Percentiles rank a stretch among this genome's conserved stretches.
phyloP scores from a whole-genome alignment of 2,888 invertebrate species.

The Rhopalosiphum nymphaeae region DNA sequence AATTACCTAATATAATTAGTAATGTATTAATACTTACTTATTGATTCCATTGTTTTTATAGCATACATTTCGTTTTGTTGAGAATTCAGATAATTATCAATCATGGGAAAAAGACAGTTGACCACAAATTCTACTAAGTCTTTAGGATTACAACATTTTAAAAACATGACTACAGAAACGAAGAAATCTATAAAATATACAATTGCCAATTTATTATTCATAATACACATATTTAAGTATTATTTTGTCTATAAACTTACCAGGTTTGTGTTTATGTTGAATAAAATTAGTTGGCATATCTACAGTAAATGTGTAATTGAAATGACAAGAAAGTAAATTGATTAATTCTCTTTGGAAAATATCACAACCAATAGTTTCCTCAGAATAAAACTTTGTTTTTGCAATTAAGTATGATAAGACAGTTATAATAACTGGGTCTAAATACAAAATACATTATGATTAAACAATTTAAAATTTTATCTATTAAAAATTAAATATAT shows the following conservation, averaged over 20 bases:
- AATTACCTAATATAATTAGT: neutral
- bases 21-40: slow-evolving; percentile 36
- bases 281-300: slow-evolving; percentile 42
- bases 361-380: slow-evolving; percentile 33
- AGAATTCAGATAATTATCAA: slow-evolving; percentile 50
- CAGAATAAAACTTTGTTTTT: slow-evolving; percentile 39
- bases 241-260: slow-evolving; percentile 15
- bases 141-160: slow-evolving; percentile 55
- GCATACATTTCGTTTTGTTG: slow-evolving; percentile 45
- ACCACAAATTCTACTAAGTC: slow-evolving; percentile 36
- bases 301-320: slow-evolving; percentile 35
- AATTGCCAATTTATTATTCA: neutral
- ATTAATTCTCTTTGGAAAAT: slow-evolving; percentile 57
- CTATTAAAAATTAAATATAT: neutral
- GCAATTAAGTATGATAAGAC: slow-evolving; percentile 45
- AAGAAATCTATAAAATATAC: slow-evolving; percentile 45
- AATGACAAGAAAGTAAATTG: slow-evolving; percentile 52
- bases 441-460: neutral
- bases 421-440: slow-evolving; percentile 49
- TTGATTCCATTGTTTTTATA: slow-evolving; percentile 26
- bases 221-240: neutral
- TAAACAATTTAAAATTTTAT: neutral
- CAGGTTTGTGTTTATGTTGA: slow-evolving; percentile 43
- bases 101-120: slow-evolving; percentile 42
- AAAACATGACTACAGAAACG: slow-evolving; percentile 42